Percentiles rank a stretch among this genome's conserved stretches.
phyloP scores from a whole-genome alignment of 2,888 invertebrate species.

The Xanthia icteritia region DNA sequence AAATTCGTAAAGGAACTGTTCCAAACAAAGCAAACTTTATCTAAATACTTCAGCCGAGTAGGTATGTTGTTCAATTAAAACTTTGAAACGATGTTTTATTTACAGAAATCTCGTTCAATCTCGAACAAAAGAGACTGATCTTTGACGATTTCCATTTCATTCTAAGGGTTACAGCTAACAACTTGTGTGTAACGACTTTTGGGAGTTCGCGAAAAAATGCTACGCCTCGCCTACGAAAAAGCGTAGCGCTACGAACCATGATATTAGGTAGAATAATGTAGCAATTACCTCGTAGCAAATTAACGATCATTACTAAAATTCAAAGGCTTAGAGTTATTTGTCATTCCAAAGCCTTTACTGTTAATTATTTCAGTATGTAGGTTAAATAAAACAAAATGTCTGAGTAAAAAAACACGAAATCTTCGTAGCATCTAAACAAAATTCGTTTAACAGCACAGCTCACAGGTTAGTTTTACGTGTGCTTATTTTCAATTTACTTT shows the following conservation, averaged over 20 bases:
- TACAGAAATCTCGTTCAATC: conserved; percentile 39
- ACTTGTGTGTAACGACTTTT: conserved; percentile 52
- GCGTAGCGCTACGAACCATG: conserved; percentile 68
- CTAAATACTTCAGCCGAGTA: conserved; percentile 36
- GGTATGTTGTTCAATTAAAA: conserved; percentile 63
- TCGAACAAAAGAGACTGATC: conserved; percentile 43
- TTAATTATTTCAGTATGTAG: conserved; percentile 28
- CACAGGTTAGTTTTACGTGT: conserved; percentile 31
- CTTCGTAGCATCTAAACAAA: neutral
- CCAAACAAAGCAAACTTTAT: conserved; percentile 45
- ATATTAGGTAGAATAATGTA: conserved; percentile 62
- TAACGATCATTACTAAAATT: conserved; percentile 63
- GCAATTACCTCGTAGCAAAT: conserved; percentile 62
- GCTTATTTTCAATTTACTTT: conserved; percentile 50
- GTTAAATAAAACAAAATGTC: conserved; percentile 7
- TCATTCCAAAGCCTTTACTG: conserved; percentile 55
- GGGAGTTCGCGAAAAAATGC: conserved; percentile 60
- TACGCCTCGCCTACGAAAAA: conserved; percentile 66
- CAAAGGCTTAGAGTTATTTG: conserved; percentile 58
- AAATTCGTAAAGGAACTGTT: conserved; percentile 41
- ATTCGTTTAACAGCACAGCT: conserved; percentile 9
- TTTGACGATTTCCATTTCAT: conserved; percentile 46
- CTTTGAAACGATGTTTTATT: conserved; percentile 53
- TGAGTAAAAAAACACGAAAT: conserved; percentile 13
- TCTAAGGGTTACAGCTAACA: conserved; percentile 30